phyloP scores from a whole-genome alignment of 2,113 vertebrate genomes.

The Xenopus tropicalis region UCB_Xtro_10.0 CM004448.2:112465001-112465500 shows the following conservation, averaged over 20 bases:
- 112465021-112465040: constrained; percentile 69
- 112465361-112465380: neutral
- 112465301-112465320: neutral
- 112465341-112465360: neutral
- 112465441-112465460: constrained; percentile 42
- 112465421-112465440: constrained; percentile 15
- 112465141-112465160: constrained; percentile 56
- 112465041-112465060: constrained; percentile 23
- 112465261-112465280: constrained; percentile 45
- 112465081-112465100: constrained; percentile 69
- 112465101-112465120: constrained; percentile 69
- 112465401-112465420: constrained; percentile 33
- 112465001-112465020: constrained; percentile 75
- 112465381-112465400: constrained; percentile 8
- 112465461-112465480: constrained; percentile 52
- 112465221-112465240: constrained; percentile 70
- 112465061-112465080: constrained; percentile 63
- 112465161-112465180: constrained; percentile 41
- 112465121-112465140: constrained; percentile 56
- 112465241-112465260: constrained; percentile 62
- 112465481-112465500: constrained; percentile 69
- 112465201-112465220: constrained; percentile 77
- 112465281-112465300: neutral
- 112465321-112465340: no score
- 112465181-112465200: constrained; percentile 67